Evolutionary conservation across 2,888 invertebrate species (phyloP).

Genomic region (Tetrapedia diversipes): DNA sequence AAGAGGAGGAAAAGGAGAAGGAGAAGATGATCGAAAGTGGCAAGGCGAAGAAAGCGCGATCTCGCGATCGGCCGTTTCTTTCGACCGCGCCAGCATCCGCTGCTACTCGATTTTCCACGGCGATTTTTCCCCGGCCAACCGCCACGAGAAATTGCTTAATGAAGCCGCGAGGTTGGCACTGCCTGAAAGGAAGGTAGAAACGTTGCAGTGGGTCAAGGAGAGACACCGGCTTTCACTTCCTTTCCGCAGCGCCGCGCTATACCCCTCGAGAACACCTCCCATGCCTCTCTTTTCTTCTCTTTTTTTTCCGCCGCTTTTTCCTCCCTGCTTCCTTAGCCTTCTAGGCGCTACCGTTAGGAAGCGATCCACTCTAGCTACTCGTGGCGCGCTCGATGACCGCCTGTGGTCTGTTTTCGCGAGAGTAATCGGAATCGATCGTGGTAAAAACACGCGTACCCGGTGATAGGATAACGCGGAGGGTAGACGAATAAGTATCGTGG

Average conservation of each 20-base stretch:
- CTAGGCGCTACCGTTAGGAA: constrained; percentile 38
- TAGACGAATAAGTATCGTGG: too few relatives aligned
- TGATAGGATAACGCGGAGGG: neutral
- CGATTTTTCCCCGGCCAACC: constrained; percentile 60
- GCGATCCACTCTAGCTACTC: neutral
- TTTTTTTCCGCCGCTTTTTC: constrained; percentile 41
- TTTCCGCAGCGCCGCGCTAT: constrained; percentile 77
- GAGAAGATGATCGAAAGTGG: neutral
- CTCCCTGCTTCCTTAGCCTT: constrained; percentile 39
- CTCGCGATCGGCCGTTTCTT: neutral
- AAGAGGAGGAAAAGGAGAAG: too few relatives aligned
- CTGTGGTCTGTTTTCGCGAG: neutral
- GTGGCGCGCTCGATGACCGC: too few relatives aligned
- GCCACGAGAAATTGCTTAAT: constrained; percentile 81
- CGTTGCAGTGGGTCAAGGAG: constrained; percentile 83
- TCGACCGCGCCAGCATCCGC: too few relatives aligned
- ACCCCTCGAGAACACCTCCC: constrained; percentile 64
- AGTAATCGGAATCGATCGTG: neutral
- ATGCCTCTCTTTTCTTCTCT: constrained; percentile 57
- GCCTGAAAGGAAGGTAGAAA: constrained; percentile 82
- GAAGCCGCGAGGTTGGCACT: constrained; percentile 79
- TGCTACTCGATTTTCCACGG: constrained; percentile 60
- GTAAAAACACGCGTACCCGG: neutral
- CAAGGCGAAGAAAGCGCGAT: constrained; percentile 24
- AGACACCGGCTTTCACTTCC: constrained; percentile 82